Evolutionary conservation across 2,113 vertebrate species (phyloP).

Genomic region (Megaceryle maxima): DNA sequence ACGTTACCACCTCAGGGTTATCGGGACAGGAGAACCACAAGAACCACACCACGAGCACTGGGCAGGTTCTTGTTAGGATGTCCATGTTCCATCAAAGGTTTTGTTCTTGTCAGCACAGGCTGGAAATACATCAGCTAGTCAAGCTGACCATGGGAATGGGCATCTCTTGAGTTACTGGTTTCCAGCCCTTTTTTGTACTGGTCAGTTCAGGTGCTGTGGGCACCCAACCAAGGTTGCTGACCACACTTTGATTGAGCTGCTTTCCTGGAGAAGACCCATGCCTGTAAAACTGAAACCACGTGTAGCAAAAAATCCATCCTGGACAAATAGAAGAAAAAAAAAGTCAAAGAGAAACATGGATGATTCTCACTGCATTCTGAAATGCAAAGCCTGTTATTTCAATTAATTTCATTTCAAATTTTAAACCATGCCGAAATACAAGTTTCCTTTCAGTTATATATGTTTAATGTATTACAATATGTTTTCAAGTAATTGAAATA

Average conservation of each 20-base stretch:
- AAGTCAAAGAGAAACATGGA: not conserved
- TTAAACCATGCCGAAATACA: not conserved
- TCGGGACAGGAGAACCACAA: not conserved
- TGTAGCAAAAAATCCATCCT: not conserved
- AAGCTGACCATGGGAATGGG: not conserved
- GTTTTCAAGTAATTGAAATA: constrained; percentile 3
- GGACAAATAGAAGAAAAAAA: not conserved
- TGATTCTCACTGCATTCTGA: not conserved
- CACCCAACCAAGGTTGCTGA: not conserved
- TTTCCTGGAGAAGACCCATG: not conserved
- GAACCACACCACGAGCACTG: not conserved
- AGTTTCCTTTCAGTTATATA: not conserved
- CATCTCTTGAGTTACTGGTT: not conserved
- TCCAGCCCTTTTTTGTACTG: not conserved
- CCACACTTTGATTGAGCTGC: not conserved
- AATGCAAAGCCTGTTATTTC: not conserved
- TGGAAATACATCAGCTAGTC: not conserved
- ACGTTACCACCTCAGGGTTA: not conserved
- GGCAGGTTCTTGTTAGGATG: not conserved
- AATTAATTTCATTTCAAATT: not conserved
- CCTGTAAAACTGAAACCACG: not conserved
- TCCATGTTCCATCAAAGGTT: not conserved
- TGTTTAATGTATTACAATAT: not conserved
- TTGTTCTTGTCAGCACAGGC: not conserved
- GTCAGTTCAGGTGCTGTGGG: not conserved